A percentile compares a stretch with the other conserved stretches of the same genome.
Evolutionary conservation across 2,797 vertebrate species (phyloP).

Genomic region (Nyctalus aviator): DNA sequence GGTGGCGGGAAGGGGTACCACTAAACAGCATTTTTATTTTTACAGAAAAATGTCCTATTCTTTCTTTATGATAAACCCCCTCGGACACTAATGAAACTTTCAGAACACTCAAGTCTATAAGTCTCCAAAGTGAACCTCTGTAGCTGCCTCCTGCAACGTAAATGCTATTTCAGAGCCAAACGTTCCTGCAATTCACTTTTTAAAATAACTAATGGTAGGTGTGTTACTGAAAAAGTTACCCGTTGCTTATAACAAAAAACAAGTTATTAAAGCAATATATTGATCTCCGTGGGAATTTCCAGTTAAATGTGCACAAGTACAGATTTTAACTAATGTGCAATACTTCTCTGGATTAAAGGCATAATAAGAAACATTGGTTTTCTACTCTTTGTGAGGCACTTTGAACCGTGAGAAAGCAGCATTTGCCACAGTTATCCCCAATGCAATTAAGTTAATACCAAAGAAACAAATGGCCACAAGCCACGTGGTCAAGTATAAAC

Average conservation of each 20-base stretch:
- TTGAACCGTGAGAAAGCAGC: background rate
- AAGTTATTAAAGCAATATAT: background rate
- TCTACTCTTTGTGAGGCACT: background rate
- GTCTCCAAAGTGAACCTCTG: background rate
- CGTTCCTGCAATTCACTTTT: background rate
- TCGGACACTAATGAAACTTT: conserved; percentile 5
- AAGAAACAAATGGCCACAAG: background rate
- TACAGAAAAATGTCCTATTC: conserved; percentile 35
- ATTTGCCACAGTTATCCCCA: background rate
- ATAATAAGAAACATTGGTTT: background rate
- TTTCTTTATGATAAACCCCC: conserved; percentile 64
- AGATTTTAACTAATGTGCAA: background rate
- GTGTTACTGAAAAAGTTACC: background rate
- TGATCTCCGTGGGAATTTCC: background rate
- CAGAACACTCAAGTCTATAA: background rate
- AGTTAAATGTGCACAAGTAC: background rate
- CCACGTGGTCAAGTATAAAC: background rate
- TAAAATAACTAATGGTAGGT: background rate
- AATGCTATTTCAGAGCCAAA: background rate
- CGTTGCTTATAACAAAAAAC: conserved; percentile 37
- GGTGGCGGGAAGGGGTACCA: background rate
- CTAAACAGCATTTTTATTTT: conserved; percentile 67
- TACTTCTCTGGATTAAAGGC: background rate
- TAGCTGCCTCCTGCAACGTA: background rate
- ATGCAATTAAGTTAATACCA: background rate